Evolutionary conservation across 2,888 invertebrate genomes (phyloP).

Genomic region (Escarpia spicata): DNA sequence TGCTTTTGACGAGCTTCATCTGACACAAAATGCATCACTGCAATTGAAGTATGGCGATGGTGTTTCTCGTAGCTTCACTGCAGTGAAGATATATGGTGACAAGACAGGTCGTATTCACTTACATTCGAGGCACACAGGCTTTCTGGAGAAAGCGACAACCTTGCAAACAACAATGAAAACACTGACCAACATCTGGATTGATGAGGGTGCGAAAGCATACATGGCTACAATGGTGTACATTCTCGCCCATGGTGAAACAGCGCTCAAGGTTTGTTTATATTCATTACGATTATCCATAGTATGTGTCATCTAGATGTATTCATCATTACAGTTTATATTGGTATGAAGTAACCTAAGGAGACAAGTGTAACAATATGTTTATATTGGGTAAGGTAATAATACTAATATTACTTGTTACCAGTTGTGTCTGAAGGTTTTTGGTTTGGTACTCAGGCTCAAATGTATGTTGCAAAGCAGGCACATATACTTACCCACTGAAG

Average conservation of each 20-base stretch:
- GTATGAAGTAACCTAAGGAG: too few relatives aligned
- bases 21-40: slow-evolving; percentile 46
- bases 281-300: neutral
- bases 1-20: slow-evolving; percentile 49
- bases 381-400: too few relatives aligned
- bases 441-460: too few relatives aligned
- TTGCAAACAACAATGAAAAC: slow-evolving; percentile 41
- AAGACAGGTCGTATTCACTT: slow-evolving; percentile 48
- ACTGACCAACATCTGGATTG: slow-evolving; percentile 51
- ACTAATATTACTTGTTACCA: too few relatives aligned
- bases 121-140: slow-evolving; percentile 43
- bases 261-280: slow-evolving; percentile 17
- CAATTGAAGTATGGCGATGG: slow-evolving; percentile 40
- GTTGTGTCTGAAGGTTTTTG: too few relatives aligned
- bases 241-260: slow-evolving; percentile 40
- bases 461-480: too few relatives aligned
- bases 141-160: slow-evolving; percentile 42
- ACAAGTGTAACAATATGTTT: too few relatives aligned
- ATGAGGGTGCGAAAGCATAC: slow-evolving; percentile 44
- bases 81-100: slow-evolving; percentile 42
- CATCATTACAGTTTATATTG: neutral
- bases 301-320: neutral
- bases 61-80: neutral
- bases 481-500: neutral
- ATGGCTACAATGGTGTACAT: slow-evolving; percentile 50